These are phyloP conservation scores for Polyommatus icarus DNA, from an alignment of 2,888 invertebrate species.

Conservation along the genomic window DNA sequence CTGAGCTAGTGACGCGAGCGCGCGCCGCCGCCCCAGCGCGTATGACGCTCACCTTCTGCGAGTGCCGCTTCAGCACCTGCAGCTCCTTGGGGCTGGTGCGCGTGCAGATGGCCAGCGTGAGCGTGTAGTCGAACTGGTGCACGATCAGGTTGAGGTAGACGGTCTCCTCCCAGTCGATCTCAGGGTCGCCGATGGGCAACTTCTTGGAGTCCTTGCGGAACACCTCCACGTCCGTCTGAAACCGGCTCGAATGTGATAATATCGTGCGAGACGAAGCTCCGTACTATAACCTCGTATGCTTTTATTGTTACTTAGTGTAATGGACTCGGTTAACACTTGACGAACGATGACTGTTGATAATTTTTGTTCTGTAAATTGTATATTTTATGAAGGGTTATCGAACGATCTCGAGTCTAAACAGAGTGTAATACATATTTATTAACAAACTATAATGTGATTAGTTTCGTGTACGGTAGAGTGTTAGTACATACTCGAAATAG, in stretches of 20 bases:
- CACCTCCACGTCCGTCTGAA: slow-evolving; percentile 96
- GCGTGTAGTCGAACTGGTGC: slow-evolving; percentile 98
- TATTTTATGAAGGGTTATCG: slow-evolving; percentile 73
- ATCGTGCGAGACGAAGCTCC: slow-evolving; percentile 48
- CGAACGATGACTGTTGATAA: slow-evolving; percentile 56
- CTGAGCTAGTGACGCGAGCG: slow-evolving; percentile 76
- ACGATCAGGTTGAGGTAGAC: slow-evolving; percentile 98
- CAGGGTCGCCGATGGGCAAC: slow-evolving; percentile 96
- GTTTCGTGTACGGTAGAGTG: slow-evolving; percentile 47
- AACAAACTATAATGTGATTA: slow-evolving; percentile 72
- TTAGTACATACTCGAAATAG: slow-evolving; percentile 40
- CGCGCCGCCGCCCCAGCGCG: slow-evolving; percentile 57
- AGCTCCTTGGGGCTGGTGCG: slow-evolving; percentile 98
- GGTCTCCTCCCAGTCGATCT: slow-evolving; percentile 99
- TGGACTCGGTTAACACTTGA: slow-evolving; percentile 56
- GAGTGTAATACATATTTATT: slow-evolving; percentile 63
- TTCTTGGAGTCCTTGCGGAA: slow-evolving; percentile 98
- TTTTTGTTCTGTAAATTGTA: slow-evolving; percentile 68
- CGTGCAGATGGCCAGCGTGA: slow-evolving; percentile 98
- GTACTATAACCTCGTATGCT: slow-evolving; percentile 57
- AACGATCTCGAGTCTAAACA: slow-evolving; percentile 63
- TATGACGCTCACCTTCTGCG: slow-evolving; percentile 85
- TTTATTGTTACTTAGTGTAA: slow-evolving; percentile 66
- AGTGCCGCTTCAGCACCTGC: slow-evolving; percentile 95
- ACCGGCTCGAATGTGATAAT: slow-evolving; percentile 54